Evolutionary conservation across 1,140 invertebrate genomes (phyloP), one percentile per base, ranked within the genome.

Genomic region (Brachionus asplanchnoidis): DNA sequence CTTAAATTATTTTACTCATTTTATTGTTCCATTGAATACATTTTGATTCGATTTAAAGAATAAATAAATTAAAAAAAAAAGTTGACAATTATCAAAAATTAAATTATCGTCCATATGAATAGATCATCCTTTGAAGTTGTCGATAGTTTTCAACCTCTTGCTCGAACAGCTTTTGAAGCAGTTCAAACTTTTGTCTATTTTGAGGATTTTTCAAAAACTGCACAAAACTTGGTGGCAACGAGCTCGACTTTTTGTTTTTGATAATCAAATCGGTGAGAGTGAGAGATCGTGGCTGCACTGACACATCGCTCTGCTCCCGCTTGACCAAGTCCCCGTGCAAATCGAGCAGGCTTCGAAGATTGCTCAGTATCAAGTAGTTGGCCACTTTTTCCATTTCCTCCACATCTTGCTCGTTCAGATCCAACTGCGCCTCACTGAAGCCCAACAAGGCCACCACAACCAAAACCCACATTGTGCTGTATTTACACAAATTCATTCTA

Each of bases 61-160:
- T 66, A 66, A 23, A 36, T 32, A n/a, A 40, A 68, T 7, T 23
- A 26, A 66, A 68, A 32, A 68, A 36, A 36, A 32, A 68, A 11
- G 26, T 23, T n/a, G 11, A 68, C 20, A 40, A 32, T 68, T 32
- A 68, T 68, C 32, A 12, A 68, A 12, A 32, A 66, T 6, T 20
- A 56, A 32, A 7, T 42, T 73, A 73, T 73, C 17, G 40, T 9
- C 68, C 68, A 73, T 73, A 73, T 9, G 68, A 73, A 73, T 73
- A 73, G 17, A 73, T 73, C 32, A 73, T 73, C 23, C 68, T 73
- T 42, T 73, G 68, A 9, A 73, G 40, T 44, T 73, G 68, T 17
- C 68, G 12, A 40, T 73, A 73, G 20, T 73, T 73, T 73, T 73
- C 68, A 14, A 73, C 32, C 20, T 73, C 68, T 73, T 73, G 68